Evolutionary conservation across 2,797 vertebrate genomes (phyloP), one percentile per base, ranked within the genome.

Genomic region (Psittacula derbiana): DNA sequence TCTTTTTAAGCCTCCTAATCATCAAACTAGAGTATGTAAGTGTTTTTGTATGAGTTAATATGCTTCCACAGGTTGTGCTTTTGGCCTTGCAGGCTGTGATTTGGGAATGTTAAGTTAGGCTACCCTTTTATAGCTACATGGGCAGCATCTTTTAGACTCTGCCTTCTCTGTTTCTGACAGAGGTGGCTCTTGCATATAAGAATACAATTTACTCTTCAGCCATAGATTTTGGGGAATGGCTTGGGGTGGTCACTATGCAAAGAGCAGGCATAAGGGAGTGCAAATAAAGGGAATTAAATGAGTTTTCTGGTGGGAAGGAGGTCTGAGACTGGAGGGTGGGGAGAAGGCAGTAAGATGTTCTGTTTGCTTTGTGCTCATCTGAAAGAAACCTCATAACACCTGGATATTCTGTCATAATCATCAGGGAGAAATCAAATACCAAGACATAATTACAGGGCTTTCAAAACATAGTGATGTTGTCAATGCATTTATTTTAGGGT

Each of bases 41-140:
- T 74, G 30, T 61, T 89, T 73, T 90, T 0, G 50, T 65, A 53
- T 62, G 60, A 31, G n/a, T 64, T 72, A 60, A 16, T 23, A 4
- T 5, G 15, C 11, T 41, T 81, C 41, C 55, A 19, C 30, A 57
- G 4, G 8, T 49, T 1, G 1, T 11, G 15, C 43, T 60, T 91
- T n/a, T 65, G 76, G 83, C 75, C 44, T 75, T 69, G 53, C 25
- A 61, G 69, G 4, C 64, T 0, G 0, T 33, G 30, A 28, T 57
- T 71, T 75, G 73, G 41, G 80, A 72, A 15, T 6, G 13, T 40
- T 41, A 16, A n/a, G 19, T 69, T 71, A 16, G 33, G 44, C 65
- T 65, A 1, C 11, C 16, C 30, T 43, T 67, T 40, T n/a, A 36
- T n/a, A 36, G 30, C 24, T 43, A 4, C 0, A 0, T 7, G 11